These are phyloP conservation scores for Pachypanchax playfairii DNA, from an alignment of 2,113 vertebrate genomes.

Conservation along the genomic window DNA sequence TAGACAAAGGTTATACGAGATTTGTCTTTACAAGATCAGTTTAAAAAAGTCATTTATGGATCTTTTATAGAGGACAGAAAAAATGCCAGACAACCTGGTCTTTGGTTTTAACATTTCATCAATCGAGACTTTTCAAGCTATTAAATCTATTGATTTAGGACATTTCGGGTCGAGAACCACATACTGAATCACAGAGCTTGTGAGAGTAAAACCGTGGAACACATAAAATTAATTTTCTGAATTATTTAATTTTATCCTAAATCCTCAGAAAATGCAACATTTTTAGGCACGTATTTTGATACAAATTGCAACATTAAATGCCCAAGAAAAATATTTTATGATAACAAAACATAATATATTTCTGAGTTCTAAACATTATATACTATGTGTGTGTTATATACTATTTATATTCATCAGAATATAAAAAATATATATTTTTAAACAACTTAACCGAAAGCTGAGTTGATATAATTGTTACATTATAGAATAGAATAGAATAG, in stretches of 20 bases:
- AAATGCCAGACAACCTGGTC: background rate
- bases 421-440: too few species aligned
- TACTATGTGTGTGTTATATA: too few species aligned
- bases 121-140: background rate
- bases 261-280: background rate
- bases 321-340: too few species aligned
- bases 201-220: background rate
- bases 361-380: too few species aligned
- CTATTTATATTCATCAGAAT: too few species aligned
- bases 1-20: too few species aligned
- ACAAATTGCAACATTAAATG: too few species aligned
- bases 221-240: background rate
- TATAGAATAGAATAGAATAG: too few species aligned
- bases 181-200: background rate
- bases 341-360: too few species aligned
- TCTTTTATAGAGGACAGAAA: background rate
- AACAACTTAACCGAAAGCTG: too few species aligned
- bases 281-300: too few species aligned
- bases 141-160: background rate
- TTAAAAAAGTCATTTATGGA: background rate
- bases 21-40: conserved; percentile 4
- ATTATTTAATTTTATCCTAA: background rate
- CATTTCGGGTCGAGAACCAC: background rate
- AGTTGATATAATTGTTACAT: too few species aligned
- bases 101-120: background rate